Evolutionary conservation across 2,888 invertebrate species (phyloP), one percentile per base, ranked within the genome.

Genomic region (Drosophila quinaria): DNA sequence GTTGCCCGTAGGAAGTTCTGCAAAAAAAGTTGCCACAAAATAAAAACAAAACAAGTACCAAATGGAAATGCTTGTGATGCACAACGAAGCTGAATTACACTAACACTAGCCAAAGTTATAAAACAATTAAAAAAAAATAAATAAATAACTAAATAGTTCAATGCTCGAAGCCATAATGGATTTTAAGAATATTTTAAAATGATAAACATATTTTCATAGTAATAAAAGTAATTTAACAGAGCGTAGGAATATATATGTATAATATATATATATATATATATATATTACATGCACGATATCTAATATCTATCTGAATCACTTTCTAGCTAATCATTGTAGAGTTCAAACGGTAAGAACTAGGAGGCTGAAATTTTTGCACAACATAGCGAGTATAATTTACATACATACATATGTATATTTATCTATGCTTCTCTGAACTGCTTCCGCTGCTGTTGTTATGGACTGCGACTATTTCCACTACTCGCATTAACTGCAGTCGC

Each of bases 401-500:
- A 25, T 41, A n/a, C 10, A 47, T 22, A 9, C 25, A 25, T 25
- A 25, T 25, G 25, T 25, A 25, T 25, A 25, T 5, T 2, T 22
- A 22, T 4, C 1, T 46, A n/a, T 64, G 47, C 1, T 63, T 19
- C 47, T 37, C 22, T 29, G 15, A 61, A 60, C 59, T 62, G 66
- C 66, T 81, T 85, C 75, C 82, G 77, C 47, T 73, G 41, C 46
- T 61, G 67, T 78, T 72, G 72, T 78, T 82, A 74, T 71, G 72
- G 55, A 62, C 72, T 83, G 67, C 73, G 70, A 82, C 83, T 88
- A 78, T 88, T 86, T 80, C 83, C 76, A 84, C 78, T 89, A 87
- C 89, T 78, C 90, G 80, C 90, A 90, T 86, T 88, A 90, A 88
- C 89, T 80, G 87, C 89, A 82, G 80, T 81, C 87, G 86, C 87